Base-by-base conservation (phyloP, 1,140 invertebrate genomes). In the Platorchestia sp. region DNA sequence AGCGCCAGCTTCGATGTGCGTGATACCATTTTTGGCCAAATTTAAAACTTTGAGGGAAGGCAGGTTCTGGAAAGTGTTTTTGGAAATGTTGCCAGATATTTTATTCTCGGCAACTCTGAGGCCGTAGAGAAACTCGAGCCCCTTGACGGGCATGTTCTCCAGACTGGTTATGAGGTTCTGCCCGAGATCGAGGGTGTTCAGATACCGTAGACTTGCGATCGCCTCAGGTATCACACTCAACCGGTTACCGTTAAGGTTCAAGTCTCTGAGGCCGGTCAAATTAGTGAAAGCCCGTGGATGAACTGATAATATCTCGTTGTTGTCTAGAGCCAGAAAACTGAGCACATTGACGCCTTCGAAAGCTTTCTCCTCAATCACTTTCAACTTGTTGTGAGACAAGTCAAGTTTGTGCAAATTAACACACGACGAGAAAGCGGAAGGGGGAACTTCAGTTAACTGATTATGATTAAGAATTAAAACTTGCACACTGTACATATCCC, bases 31-130 rank as follows among this genome's bases (percentile, higher is more conserved):
- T 96, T 98, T 98, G 27, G 99, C 98, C 96, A 99, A 97, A 97
- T 99, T 99, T 91, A 99, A 97, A 96, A 99, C 98, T 97, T 99
- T 98, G 86, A 99, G 97, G 6, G 98, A 98, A 40, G 98, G 98
- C 95, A 99, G 97, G 96, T 98, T 98, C n/a, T 98, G 97, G 97
- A 99, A 99, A 36, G 98, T 98, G 47, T 98, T 98, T 97, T 98
- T 98, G 47, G 98, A 98, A 91, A 99, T 98, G 97, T 99, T 99
- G 97, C 98, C 98, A 43, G 87, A 45, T 96, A 99, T 97, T 96
- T 98, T 98, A 97, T 99, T 99, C 96, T 98, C 98, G 95, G 99
- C 98, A 95, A 99, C 97, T 36, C 98, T 97, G 53, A 99, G 97
- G 0, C 98, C 98, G 98, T 99, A 96, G 97, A 99, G 97, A 95